Percentiles rank a stretch among this genome's conserved stretches.
phyloP scores from a whole-genome alignment of 1,140 invertebrate species.

The Steinernema khuongi region DNA sequence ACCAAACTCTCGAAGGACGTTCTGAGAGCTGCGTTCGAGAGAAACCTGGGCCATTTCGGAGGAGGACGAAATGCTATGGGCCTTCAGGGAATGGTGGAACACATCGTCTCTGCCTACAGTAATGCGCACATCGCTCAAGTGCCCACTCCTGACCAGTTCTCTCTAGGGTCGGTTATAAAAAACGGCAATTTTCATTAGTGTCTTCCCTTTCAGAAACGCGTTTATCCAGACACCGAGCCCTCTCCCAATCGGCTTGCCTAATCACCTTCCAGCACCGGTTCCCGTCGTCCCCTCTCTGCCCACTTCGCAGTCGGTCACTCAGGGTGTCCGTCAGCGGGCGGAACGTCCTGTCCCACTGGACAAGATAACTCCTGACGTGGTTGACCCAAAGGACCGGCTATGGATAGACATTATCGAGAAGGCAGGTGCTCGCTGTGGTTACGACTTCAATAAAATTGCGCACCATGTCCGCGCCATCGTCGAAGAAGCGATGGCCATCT shows the following conservation, averaged over 20 bases:
- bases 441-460: constrained; percentile 40
- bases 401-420: constrained; percentile 51
- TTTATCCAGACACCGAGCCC: constrained; percentile 35
- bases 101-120: constrained; percentile 54
- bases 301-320: constrained; percentile 38
- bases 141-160: constrained; percentile 36
- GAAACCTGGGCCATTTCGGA: constrained; percentile 55
- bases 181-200: constrained; percentile 28
- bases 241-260: constrained; percentile 21
- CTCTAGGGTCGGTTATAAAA: constrained; percentile 6
- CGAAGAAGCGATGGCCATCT: constrained; percentile 56
- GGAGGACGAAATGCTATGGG: constrained; percentile 53
- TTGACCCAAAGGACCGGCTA: constrained; percentile 36
- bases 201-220: constrained; percentile 29
- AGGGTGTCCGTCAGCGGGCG: constrained; percentile 41
- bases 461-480: constrained; percentile 48
- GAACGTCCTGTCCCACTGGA: not conserved
- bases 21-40: constrained; percentile 52
- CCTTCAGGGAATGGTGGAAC: constrained; percentile 51
- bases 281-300: constrained; percentile 13
- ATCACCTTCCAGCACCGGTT: not conserved
- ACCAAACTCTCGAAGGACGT: constrained; percentile 54
- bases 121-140: constrained; percentile 57
- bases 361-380: constrained; percentile 10
- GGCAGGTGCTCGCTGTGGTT: constrained; percentile 48